Evolutionary conservation across 2,797 vertebrate genomes (phyloP), one percentile per base, ranked within the genome.

Genomic region (Pitangus sulphuratus): DNA sequence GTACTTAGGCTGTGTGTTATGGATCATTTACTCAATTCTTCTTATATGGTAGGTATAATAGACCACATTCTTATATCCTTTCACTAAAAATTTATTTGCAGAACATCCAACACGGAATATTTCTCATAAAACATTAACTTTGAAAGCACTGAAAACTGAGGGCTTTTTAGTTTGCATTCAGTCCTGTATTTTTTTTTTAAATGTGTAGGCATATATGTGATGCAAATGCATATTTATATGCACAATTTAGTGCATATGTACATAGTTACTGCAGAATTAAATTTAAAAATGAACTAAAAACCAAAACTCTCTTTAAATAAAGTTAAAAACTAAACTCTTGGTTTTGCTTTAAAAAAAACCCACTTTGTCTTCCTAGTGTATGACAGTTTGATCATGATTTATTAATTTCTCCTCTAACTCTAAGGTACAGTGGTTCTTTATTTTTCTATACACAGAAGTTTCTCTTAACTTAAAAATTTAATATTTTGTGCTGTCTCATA

Each of bases 21-120:
- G 17, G 10, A 37, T 93, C 51, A 92, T 91, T 96, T 93, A 78
- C 28, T 90, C 39, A 66, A 6, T 77, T 94, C 30, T 93, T 95
- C 35, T 75, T n/a, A 84, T 65, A 26, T 15, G 11, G 1, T 65
- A 53, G 9, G 87, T 93, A 80, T 45, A 85, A 50, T n/a, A 80
- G 28, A 28, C 21, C 45, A 19, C 6, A 79, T 56, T 60, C 60
- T 93, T 33, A 16, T 47, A 78, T 39, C 16, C 50, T 95, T 66
- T 77, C 69, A 70, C 15, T 66, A 79, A 92, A 88, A 93, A 42
- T 33, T 20, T 81, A 37, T 80, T 75, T 78, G 30, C 81, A 30
- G 79, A 62, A 33, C 3, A 15, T 80, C 15, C 12, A 8, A 78
- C 8, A 40, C 5, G 57, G 40, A 31, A 21, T 84, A 86, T 82